A percentile compares a stretch with the other conserved stretches of the same genome.
Evolutionary conservation across 2,888 invertebrate species (phyloP).

Genomic region (Himalopsyche tibetana): DNA sequence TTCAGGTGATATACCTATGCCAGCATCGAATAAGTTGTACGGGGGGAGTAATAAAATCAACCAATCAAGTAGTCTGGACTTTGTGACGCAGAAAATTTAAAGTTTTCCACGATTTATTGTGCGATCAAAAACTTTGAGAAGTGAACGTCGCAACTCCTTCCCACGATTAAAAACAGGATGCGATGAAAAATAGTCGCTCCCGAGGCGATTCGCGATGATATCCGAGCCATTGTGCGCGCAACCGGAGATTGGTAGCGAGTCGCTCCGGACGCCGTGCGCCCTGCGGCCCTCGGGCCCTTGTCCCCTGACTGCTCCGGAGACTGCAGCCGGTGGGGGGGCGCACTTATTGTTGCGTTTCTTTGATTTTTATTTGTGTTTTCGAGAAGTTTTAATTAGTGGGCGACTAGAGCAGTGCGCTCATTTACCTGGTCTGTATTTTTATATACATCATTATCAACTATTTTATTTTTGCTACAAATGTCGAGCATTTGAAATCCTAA

Average conservation of each 20-base stretch:
- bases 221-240: slow-evolving; percentile 19
- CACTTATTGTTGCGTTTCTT: slow-evolving; percentile 3
- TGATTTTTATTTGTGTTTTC: slow-evolving; percentile 23
- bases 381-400: slow-evolving; percentile 13
- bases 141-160: slow-evolving; percentile 10
- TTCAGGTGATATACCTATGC: too few species aligned
- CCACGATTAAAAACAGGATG: slow-evolving; percentile 21
- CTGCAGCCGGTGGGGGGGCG: background rate
- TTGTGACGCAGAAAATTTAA: too few species aligned
- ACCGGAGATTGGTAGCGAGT: slow-evolving; percentile 26
- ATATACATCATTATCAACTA: too few species aligned
- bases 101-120: too few species aligned
- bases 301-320: slow-evolving; percentile 3
- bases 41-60: too few species aligned
- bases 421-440: background rate
- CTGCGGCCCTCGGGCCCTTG: slow-evolving; percentile 1
- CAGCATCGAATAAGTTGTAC: too few species aligned
- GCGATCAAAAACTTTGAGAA: slow-evolving; percentile 6
- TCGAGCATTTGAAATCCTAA: too few species aligned
- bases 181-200: slow-evolving; percentile 15
- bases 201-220: slow-evolving; percentile 14
- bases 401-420: background rate
- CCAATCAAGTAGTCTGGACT: too few species aligned
- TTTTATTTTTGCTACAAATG: too few species aligned
- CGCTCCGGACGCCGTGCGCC: slow-evolving; percentile 14